Conservation (phyloP, 2,888 invertebrate genomes). For the Scaptomyza reducta region DNA sequence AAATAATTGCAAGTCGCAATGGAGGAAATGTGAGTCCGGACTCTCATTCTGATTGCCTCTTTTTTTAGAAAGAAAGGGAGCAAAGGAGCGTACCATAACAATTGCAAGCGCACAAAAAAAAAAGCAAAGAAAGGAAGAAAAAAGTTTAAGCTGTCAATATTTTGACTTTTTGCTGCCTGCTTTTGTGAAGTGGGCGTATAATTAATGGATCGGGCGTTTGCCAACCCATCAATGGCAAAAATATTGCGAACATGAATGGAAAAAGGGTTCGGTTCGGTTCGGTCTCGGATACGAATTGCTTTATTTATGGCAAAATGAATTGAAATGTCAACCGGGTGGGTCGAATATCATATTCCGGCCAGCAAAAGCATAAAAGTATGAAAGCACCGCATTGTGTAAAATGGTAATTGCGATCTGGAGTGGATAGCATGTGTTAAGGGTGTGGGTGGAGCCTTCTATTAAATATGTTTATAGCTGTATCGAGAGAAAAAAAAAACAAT, state of each 20-base stretch:
- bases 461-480: constrained; percentile 46
- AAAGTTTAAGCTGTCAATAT: constrained; percentile 81
- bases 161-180: constrained; percentile 77
- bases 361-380: constrained; percentile 63
- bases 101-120: constrained; percentile 39
- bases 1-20: constrained; percentile 75
- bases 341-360: constrained; percentile 70
- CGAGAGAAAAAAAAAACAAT: constrained; percentile 32
- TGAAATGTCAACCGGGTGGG: constrained; percentile 79
- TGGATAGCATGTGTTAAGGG: constrained; percentile 6
- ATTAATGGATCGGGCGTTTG: constrained; percentile 72
- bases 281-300: constrained; percentile 60
- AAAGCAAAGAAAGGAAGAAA: constrained; percentile 22
- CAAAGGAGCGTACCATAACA: constrained; percentile 36
- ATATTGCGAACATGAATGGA: constrained; percentile 67
- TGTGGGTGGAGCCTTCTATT: constrained; percentile 7
- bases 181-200: constrained; percentile 81
- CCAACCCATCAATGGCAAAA: constrained; percentile 66
- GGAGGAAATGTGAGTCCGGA: constrained; percentile 34
- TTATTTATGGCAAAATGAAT: constrained; percentile 77
- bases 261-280: constrained; percentile 57
- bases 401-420: constrained; percentile 53
- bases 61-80: not conserved
- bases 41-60: constrained; percentile 25
- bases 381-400: constrained; percentile 60